Evolutionary conservation across 2,113 vertebrate genomes (phyloP).

Genomic region (Ivindomyrus marchei): DNA sequence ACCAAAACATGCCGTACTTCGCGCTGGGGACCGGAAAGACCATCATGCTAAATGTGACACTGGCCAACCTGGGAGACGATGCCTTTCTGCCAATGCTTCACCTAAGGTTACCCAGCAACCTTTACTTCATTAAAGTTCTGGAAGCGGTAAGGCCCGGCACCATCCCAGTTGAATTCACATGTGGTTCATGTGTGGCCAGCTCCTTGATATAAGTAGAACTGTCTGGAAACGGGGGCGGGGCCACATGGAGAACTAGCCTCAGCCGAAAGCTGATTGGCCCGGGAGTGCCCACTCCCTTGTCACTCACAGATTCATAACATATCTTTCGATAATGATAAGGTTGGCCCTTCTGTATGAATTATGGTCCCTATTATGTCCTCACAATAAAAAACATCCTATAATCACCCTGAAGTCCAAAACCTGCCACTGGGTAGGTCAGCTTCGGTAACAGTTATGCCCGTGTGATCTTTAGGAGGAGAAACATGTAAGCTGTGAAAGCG

Average conservation of each 20-base stretch:
- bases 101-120: slow-evolving; percentile 67
- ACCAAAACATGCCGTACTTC: slow-evolving; percentile 69
- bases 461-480: slow-evolving; percentile 69
- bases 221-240: background rate
- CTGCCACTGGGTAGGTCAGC: background rate
- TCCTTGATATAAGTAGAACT: background rate
- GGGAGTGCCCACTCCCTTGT: background rate
- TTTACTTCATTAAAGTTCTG: slow-evolving; percentile 80
- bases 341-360: background rate
- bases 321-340: background rate
- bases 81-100: slow-evolving; percentile 75
- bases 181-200: background rate
- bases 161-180: background rate
- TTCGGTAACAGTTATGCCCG: background rate
- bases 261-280: background rate
- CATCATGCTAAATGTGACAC: slow-evolving; percentile 66
- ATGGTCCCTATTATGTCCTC: background rate
- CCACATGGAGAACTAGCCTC: background rate
- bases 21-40: slow-evolving; percentile 73
- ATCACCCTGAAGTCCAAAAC: background rate
- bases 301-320: background rate
- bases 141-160: slow-evolving; percentile 65
- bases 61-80: slow-evolving; percentile 80
- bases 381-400: background rate
- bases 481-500: slow-evolving; percentile 71